phyloP scores from a whole-genome alignment of 2,797 vertebrate genomes.

The Otolemur crassicaudatus region DNA sequence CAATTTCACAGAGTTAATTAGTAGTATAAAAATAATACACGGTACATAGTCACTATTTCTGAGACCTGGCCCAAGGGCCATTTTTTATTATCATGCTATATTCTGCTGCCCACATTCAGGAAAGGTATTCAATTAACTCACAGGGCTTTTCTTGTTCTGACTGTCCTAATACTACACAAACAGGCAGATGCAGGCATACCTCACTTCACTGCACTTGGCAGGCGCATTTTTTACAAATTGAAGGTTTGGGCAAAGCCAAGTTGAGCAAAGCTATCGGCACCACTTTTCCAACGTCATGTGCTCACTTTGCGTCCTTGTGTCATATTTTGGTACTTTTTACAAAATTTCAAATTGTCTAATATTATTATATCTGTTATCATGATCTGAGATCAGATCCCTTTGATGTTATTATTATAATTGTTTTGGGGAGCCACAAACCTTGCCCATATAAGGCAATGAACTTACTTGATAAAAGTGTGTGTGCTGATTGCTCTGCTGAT shows the following conservation, averaged over 20 bases:
- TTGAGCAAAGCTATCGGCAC: not conserved
- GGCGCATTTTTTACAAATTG: not conserved
- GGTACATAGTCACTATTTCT: not conserved
- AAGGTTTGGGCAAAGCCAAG: not conserved
- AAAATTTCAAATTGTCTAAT: not conserved
- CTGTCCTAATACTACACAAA: not conserved
- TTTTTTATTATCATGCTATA: not conserved
- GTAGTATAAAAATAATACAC: not conserved
- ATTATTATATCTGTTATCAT: not conserved
- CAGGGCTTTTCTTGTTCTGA: conserved; percentile 52
- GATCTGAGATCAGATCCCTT: not conserved
- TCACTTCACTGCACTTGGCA: not conserved
- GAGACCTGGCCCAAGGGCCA: not conserved
- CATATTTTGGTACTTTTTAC: not conserved
- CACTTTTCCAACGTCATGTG: not conserved
- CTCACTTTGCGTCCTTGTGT: not conserved
- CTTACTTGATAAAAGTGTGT: not conserved
- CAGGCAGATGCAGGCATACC: not conserved
- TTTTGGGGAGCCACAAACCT: not conserved
- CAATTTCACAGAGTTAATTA: not conserved
- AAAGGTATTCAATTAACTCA: not conserved
- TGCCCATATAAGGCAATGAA: not conserved
- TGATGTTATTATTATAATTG: not conserved
- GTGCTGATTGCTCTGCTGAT: not conserved
- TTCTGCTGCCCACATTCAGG: not conserved